Evolutionary conservation across 2,113 vertebrate species (phyloP).

Genomic region (Alligator sinensis): DNA sequence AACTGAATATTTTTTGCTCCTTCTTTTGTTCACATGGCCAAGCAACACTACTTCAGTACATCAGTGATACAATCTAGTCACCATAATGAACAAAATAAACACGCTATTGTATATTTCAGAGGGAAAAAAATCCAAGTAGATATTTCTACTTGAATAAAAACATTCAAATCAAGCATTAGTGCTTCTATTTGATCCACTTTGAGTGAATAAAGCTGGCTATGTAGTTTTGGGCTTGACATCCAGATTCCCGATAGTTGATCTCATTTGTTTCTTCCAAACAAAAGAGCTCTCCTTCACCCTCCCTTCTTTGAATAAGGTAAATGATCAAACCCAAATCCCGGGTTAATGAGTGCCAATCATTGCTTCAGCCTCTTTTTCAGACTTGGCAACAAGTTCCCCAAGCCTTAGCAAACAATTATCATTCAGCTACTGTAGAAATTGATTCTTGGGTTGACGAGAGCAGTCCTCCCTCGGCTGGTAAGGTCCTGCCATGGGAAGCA

Average conservation of each 20-base stretch:
- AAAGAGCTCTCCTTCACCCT: constrained; percentile 55
- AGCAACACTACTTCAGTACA: neutral
- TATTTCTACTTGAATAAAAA: constrained; percentile 18
- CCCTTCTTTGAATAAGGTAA: constrained; percentile 63
- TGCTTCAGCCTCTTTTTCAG: constrained; percentile 79
- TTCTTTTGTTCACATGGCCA: neutral
- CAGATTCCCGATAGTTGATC: constrained; percentile 35
- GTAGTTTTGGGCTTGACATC: constrained; percentile 59
- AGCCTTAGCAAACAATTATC: constrained; percentile 92
- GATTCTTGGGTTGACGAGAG: constrained; percentile 89
- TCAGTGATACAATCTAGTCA: neutral
- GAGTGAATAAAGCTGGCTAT: constrained; percentile 10
- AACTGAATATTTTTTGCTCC: neutral
- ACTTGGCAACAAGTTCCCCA: constrained; percentile 89
- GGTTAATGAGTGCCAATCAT: constrained; percentile 94
- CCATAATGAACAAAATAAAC: constrained; percentile 19
- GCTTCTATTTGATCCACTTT: constrained; percentile 23
- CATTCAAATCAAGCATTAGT: constrained; percentile 14
- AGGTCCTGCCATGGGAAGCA: constrained; percentile 98
- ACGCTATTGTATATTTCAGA: neutral
- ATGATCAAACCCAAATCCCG: constrained; percentile 78
- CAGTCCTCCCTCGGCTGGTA: constrained; percentile 86
- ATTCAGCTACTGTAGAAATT: constrained; percentile 89
- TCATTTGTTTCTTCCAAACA: constrained; percentile 72
- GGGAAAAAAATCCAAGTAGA: neutral